These are phyloP conservation scores for Egretta garzetta DNA, from an alignment of 2,113 vertebrate genomes.

Conservation along the genomic window DNA sequence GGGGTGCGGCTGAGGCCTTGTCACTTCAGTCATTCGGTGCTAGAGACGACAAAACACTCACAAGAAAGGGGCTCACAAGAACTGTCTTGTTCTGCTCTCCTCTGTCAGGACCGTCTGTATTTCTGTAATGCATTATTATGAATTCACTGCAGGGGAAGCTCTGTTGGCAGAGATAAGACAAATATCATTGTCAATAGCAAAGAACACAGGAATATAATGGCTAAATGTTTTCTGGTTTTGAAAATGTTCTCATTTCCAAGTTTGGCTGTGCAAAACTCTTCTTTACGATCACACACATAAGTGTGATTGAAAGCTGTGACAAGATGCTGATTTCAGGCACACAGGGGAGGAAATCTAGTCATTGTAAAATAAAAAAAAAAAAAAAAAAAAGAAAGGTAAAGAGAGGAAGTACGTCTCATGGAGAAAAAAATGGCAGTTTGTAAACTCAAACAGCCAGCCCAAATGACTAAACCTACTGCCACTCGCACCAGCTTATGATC, in stretches of 20 bases:
- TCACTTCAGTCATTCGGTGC: not conserved
- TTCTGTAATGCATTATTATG: not conserved
- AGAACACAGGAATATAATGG: not conserved
- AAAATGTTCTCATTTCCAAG: not conserved
- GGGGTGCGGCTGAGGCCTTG: not conserved
- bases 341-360: not conserved
- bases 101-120: not conserved
- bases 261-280: not conserved
- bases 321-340: not conserved
- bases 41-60: not conserved
- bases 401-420: not conserved
- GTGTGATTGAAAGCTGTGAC: slow-evolving; percentile 13
- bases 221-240: not conserved
- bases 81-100: not conserved
- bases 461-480: not conserved
- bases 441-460: not conserved
- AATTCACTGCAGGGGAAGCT: not conserved
- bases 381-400: not conserved
- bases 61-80: not conserved
- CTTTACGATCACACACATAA: not conserved
- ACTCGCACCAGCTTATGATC: not conserved
- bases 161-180: not conserved
- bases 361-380: not conserved
- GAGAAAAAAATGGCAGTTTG: not conserved
- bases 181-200: not conserved